These are phyloP conservation scores for Alectura lathami DNA, from an alignment of 2,113 vertebrate species.

Conservation along the genomic window DNA sequence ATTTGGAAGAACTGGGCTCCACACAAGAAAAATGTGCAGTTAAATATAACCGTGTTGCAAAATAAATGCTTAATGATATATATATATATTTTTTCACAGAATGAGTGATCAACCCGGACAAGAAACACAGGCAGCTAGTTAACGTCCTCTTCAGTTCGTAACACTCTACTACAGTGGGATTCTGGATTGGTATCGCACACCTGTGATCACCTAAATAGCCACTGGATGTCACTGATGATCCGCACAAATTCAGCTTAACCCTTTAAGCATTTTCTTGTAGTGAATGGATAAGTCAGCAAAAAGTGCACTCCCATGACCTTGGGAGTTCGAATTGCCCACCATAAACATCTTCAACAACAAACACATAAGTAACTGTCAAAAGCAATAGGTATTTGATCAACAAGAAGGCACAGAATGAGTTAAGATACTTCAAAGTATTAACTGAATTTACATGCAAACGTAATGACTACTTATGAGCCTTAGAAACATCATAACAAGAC, in stretches of 20 bases:
- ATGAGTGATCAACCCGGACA: background rate
- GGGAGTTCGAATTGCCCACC: background rate
- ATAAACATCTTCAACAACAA: background rate
- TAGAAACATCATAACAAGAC: rapidly evolving
- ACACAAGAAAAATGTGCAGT: background rate
- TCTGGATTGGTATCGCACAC: background rate
- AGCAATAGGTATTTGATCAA: background rate
- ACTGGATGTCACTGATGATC: slow-evolving; percentile 71
- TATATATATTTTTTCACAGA: background rate
- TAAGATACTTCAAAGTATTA: background rate
- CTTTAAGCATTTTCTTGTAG: background rate
- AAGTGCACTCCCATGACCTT: background rate
- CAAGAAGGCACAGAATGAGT: background rate
- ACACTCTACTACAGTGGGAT: background rate
- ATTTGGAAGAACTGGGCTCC: background rate
- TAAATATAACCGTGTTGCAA: background rate
- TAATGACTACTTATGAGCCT: background rate
- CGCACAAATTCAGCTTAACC: slow-evolving; percentile 38
- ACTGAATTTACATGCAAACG: background rate
- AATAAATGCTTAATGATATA: background rate
- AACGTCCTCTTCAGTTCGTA: background rate
- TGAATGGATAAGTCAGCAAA: background rate
- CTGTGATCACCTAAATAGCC: slow-evolving; percentile 32
- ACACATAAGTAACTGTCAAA: background rate
- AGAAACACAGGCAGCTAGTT: background rate